A percentile compares a stretch with the other conserved stretches of the same genome.
Evolutionary conservation across 53 echinoderm and acorn worm species (phyloP).

Genomic region (Glandiceps talaboti): DNA sequence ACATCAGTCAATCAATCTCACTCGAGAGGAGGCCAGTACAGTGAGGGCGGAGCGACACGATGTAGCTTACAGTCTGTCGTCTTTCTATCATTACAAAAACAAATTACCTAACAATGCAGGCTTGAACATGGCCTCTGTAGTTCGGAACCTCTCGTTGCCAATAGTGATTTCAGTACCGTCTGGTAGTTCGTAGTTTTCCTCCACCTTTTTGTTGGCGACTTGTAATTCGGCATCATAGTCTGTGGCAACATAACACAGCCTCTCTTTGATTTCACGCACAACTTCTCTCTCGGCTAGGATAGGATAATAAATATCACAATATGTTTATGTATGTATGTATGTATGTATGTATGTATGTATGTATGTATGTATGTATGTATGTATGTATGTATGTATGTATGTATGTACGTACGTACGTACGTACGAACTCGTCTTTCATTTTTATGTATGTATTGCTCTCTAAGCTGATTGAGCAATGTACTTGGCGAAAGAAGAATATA

Average conservation of each 20-base stretch:
- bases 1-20: too few species aligned
- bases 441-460: too few species aligned
- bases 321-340: neutral
- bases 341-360: neutral
- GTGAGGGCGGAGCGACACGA: too few species aligned
- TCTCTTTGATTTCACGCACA: slow-evolving; percentile 16
- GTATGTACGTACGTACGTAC: neutral
- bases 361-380: neutral
- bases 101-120: slow-evolving; percentile 8
- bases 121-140: slow-evolving; percentile 16
- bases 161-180: slow-evolving; percentile 17
- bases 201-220: neutral
- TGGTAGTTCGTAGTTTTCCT: slow-evolving; percentile 16
- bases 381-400: neutral
- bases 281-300: slow-evolving; percentile 13
- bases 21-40: too few species aligned
- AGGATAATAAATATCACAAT: neutral
- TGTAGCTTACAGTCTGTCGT: too few species aligned
- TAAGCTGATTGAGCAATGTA: too few species aligned
- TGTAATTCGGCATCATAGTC: slow-evolving; percentile 12
- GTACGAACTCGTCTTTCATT: too few species aligned
- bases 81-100: neutral
- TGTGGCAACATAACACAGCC: slow-evolving; percentile 15
- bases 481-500: too few species aligned
- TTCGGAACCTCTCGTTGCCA: slow-evolving; percentile 18